phyloP scores from a whole-genome alignment of 2,113 vertebrate species.

The Urocitellus parryii region DNA sequence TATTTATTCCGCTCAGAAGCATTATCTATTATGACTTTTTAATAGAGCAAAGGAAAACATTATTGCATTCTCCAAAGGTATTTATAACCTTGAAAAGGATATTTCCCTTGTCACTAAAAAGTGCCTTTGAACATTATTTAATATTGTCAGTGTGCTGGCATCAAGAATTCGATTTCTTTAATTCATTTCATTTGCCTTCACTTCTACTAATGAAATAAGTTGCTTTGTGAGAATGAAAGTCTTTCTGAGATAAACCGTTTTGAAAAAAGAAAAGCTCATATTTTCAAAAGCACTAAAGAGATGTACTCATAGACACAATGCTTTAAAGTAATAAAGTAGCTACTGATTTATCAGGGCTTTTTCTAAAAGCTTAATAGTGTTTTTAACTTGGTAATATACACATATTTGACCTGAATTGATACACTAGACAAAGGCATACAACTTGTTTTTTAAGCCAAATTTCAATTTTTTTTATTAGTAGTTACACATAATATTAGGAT shows the following conservation, averaged over 20 bases:
- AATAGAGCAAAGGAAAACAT: conserved; percentile 38
- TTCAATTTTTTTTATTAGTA: no score
- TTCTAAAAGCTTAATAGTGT: not conserved
- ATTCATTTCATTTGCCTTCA: conserved; percentile 47
- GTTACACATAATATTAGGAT: no score
- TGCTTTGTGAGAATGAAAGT: conserved; percentile 17
- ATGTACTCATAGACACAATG: not conserved
- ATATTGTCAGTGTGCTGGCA: not conserved
- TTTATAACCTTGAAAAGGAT: conserved; percentile 42
- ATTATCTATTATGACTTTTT: not conserved
- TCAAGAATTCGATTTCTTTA: conserved; percentile 22
- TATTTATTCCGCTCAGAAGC: not conserved
- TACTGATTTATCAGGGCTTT: not conserved
- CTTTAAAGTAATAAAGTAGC: conserved; percentile 31
- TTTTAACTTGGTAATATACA: not conserved
- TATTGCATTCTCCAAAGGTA: not conserved
- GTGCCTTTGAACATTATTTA: conserved; percentile 2
- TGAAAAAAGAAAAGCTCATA: not conserved
- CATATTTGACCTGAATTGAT: not conserved
- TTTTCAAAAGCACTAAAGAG: conserved; percentile 20
- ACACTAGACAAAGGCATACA: not conserved
- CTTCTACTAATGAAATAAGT: conserved; percentile 37
- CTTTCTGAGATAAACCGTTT: not conserved
- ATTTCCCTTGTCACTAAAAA: not conserved
- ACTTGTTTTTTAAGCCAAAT: no score